These are phyloP conservation scores for Myotis lucifugus DNA, from an alignment of 2,113 vertebrate species.

Conservation along the genomic window DNA sequence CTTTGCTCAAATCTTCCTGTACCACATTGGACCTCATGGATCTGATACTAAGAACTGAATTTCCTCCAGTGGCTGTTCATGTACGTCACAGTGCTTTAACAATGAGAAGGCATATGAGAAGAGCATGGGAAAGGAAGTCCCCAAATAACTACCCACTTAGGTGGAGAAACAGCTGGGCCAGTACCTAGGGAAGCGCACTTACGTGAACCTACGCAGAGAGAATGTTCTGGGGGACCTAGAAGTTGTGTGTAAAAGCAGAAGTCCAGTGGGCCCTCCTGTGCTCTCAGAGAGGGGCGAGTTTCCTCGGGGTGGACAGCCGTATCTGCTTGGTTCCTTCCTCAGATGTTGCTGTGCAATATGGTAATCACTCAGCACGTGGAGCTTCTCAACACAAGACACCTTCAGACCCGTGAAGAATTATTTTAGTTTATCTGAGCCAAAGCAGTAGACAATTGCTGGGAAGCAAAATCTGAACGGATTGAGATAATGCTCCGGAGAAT, in stretches of 20 bases:
- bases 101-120: slow-evolving; percentile 31
- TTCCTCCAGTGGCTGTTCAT: background rate
- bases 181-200: background rate
- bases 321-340: slow-evolving; percentile 45
- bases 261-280: background rate
- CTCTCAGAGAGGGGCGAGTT: background rate
- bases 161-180: background rate
- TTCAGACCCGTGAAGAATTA: too few relatives aligned
- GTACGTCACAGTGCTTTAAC: slow-evolving; percentile 38
- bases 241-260: background rate
- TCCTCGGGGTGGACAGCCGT: background rate
- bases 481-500: too few relatives aligned
- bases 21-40: slow-evolving; percentile 30
- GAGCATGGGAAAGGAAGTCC: background rate
- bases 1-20: background rate
- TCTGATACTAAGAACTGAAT: slow-evolving; percentile 22
- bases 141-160: background rate
- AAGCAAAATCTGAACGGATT: too few relatives aligned
- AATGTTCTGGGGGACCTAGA: background rate
- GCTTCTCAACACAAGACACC: background rate
- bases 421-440: too few relatives aligned
- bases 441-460: too few relatives aligned
- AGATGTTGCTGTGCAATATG: background rate
- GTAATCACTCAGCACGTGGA: background rate
- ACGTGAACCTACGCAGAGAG: background rate